Conservation (phyloP, 2,888 invertebrate species). For the Tubulanus polymorphus region DNA sequence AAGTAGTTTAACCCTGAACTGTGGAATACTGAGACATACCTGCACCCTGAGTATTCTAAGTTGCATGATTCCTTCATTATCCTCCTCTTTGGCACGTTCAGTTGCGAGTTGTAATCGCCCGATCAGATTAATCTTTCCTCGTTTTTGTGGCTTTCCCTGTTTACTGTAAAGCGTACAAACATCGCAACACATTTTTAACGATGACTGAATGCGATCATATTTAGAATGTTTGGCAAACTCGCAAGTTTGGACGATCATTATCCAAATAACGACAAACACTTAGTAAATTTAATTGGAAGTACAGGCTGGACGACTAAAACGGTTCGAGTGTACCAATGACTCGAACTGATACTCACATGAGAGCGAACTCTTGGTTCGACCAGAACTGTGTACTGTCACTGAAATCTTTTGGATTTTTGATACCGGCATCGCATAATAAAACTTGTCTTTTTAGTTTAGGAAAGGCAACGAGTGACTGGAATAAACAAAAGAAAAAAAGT, state of each 20-base stretch:
- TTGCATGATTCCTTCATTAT: conserved; percentile 97
- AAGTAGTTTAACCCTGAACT: no score
- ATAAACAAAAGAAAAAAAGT: no score
- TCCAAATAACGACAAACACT: no score
- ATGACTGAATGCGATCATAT: no score
- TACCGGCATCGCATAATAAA: conserved; percentile 75
- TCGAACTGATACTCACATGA: conserved; percentile 60
- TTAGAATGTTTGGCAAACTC: no score
- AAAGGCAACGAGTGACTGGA: conserved; percentile 84
- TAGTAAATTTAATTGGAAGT: no score
- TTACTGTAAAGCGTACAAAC: no score
- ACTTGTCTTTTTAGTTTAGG: conserved; percentile 94
- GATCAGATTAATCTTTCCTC: conserved; percentile 94
- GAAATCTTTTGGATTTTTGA: conserved; percentile 86
- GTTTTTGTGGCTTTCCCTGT: conserved; percentile 87
- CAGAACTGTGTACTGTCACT: conserved; percentile 87
- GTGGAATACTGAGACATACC: conserved; percentile 49
- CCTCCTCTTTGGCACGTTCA: conserved; percentile 91
- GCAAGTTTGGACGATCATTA: no score
- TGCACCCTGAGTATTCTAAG: conserved; percentile 83
- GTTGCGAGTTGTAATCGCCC: conserved; percentile 92
- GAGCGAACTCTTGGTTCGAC: conserved; percentile 95
- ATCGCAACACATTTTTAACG: no score
- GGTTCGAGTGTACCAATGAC: no score
- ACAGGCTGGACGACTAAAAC: no score